A percentile compares a stretch with the other conserved stretches of the same genome.
Evolutionary conservation across 92 coral and sea anemone species (phyloP).

Genomic region (Nematostella vectensis): DNA sequence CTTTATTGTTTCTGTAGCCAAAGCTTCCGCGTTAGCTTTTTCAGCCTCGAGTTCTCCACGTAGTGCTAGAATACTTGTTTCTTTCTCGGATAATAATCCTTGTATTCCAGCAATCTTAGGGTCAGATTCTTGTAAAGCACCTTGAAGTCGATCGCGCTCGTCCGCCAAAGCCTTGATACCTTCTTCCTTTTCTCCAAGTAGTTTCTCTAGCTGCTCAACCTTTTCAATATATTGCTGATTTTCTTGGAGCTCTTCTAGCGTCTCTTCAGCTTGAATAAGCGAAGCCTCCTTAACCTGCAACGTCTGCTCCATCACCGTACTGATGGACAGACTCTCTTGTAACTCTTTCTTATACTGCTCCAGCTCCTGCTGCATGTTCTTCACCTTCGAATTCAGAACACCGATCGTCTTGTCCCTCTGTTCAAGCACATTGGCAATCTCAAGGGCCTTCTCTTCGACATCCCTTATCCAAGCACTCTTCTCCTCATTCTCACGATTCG

Average conservation of each 20-base stretch:
- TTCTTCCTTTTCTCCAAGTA: slow-evolving; percentile 15
- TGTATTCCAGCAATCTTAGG: too few species aligned
- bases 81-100: slow-evolving; percentile 8
- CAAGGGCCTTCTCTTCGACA: slow-evolving; percentile 17
- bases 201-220: slow-evolving; percentile 5
- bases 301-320: slow-evolving; percentile 15
- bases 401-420: slow-evolving; percentile 9
- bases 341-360: slow-evolving; percentile 30
- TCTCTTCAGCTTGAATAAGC: slow-evolving; percentile 14
- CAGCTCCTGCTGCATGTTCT: slow-evolving; percentile 36
- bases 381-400: slow-evolving; percentile 11
- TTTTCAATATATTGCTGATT: neutral
- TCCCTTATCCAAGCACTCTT: slow-evolving; percentile 44
- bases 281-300: slow-evolving; percentile 19
- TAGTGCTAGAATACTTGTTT: slow-evolving; percentile 1
- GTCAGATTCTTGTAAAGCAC: slow-evolving; percentile 7
- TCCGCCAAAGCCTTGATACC: neutral
- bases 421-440: slow-evolving; percentile 10
- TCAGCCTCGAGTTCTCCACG: neutral
- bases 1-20: slow-evolving; percentile 3
- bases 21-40: neutral
- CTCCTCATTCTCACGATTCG: slow-evolving; percentile 21
- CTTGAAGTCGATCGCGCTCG: neutral
- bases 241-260: slow-evolving; percentile 10
- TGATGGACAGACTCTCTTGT: slow-evolving; percentile 10